These are phyloP conservation scores for Galerucella pusilla DNA, from an alignment of 2,888 invertebrate species.

Conservation along the genomic window DNA sequence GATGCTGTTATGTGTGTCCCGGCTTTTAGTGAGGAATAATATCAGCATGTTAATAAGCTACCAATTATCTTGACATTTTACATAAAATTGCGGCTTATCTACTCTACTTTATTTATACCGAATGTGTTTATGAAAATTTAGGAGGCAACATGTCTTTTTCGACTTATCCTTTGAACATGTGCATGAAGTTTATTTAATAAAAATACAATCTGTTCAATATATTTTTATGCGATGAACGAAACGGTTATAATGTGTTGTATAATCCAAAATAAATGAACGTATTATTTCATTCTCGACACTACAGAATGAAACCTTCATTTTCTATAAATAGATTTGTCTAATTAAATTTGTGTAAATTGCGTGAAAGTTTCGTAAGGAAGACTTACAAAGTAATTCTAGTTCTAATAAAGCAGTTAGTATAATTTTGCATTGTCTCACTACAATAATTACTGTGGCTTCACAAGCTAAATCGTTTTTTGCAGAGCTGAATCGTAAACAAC, in stretches of 20 bases:
- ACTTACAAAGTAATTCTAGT: conserved; percentile 39
- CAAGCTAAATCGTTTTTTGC: conserved; percentile 9
- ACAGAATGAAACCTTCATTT: conserved; percentile 13
- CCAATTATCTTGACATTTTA: no score
- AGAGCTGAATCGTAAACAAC: background rate
- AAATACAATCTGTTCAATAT: background rate
- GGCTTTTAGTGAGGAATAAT: no score
- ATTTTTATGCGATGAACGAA: background rate
- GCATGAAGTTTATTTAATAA: background rate
- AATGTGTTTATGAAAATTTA: background rate
- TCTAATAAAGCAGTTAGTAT: conserved; percentile 39
- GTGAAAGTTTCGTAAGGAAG: conserved; percentile 39
- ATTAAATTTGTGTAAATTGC: conserved; percentile 36
- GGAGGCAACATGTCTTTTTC: background rate
- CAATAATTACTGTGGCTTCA: conserved; percentile 34
- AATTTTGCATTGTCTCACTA: conserved; percentile 32
- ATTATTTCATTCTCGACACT: background rate
- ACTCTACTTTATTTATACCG: no score
- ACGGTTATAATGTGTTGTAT: background rate
- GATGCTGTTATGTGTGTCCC: no score
- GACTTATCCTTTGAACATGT: background rate
- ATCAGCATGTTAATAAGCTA: no score
- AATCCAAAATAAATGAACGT: conserved; percentile 3
- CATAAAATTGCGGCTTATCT: no score
- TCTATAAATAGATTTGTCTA: conserved; percentile 24